Conservation (phyloP, 2,797 vertebrate species). For the Kryptolebias ocellatus region DNA sequence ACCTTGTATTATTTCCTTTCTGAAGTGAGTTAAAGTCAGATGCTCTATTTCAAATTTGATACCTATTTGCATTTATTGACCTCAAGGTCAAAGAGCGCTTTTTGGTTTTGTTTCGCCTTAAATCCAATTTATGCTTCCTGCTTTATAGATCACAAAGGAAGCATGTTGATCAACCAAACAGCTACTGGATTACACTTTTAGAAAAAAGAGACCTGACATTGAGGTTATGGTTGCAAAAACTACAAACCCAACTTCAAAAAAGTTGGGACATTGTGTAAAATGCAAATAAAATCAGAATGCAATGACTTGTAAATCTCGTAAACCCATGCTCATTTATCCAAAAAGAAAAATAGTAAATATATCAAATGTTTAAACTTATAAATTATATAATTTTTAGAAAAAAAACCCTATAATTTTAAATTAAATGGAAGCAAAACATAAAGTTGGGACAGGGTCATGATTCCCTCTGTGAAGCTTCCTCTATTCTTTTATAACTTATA, state of each 20-base stretch:
- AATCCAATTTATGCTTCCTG: not conserved
- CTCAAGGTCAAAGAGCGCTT: slow-evolving; percentile 34
- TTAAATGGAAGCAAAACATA: no score
- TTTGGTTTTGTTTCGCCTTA: slow-evolving; percentile 26
- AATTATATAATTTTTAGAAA: no score
- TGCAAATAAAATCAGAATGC: no score
- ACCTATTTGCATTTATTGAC: slow-evolving; percentile 64
- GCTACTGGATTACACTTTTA: not conserved
- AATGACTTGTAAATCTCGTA: no score
- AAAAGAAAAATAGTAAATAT: no score
- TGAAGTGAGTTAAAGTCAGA: slow-evolving; percentile 49
- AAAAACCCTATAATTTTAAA: no score
- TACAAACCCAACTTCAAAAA: not conserved
- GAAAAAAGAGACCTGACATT: not conserved
- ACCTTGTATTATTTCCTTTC: slow-evolving; percentile 74
- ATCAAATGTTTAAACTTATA: no score
- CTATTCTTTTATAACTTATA: no score
- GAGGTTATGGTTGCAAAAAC: not conserved
- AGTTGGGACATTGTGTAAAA: no score
- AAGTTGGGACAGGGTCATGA: no score
- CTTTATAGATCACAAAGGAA: slow-evolving; percentile 14
- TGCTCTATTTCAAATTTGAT: slow-evolving; percentile 56
- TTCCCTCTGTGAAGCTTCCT: no score
- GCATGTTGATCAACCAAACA: not conserved
- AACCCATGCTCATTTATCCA: no score